phyloP scores from a whole-genome alignment of 1,140 invertebrate genomes.

The Brachionus angularis region DNA sequence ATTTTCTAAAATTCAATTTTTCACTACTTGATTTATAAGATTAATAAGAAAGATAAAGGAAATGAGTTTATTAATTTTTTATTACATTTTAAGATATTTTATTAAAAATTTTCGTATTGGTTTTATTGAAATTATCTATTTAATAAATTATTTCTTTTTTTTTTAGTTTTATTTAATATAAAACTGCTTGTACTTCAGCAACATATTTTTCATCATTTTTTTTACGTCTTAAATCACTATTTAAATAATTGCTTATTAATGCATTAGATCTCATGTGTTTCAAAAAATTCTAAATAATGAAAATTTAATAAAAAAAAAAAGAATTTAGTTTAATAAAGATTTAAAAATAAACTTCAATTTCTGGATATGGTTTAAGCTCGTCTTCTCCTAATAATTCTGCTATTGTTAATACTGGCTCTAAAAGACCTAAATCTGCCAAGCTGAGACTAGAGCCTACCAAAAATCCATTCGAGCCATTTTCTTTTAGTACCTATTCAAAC shows the following conservation, averaged over 20 bases:
- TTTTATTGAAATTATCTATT: no score
- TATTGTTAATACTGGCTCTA: conserved; percentile 34
- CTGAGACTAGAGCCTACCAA: conserved; percentile 25
- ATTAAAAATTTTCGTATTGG: no score
- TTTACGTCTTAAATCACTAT: background rate
- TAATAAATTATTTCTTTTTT: no score
- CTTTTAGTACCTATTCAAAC: conserved; percentile 4
- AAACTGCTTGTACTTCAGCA: conserved; percentile 2
- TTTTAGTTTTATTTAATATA: conserved; percentile 29
- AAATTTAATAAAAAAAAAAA: background rate
- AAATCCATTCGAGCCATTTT: conserved; percentile 35
- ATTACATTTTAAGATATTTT: no score
- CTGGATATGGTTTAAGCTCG: conserved; percentile 19
- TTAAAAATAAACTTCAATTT: conserved; percentile 21
- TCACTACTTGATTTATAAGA: no score
- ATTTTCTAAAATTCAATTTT: no score
- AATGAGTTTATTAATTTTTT: no score
- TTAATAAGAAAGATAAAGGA: no score
- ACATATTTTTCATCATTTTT: conserved; percentile 42
- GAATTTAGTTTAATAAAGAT: background rate
- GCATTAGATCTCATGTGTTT: conserved; percentile 31
- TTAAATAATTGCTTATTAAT: conserved; percentile 9
- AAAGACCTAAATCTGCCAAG: conserved; percentile 28
- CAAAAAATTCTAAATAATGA: conserved; percentile 20
- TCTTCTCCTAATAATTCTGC: conserved; percentile 38